Percentiles rank a stretch among this genome's conserved stretches.
These are phyloP conservation scores for Maconellicoccus hirsutus DNA, from an alignment of 1,140 invertebrate genomes.

Conservation along the genomic window DNA sequence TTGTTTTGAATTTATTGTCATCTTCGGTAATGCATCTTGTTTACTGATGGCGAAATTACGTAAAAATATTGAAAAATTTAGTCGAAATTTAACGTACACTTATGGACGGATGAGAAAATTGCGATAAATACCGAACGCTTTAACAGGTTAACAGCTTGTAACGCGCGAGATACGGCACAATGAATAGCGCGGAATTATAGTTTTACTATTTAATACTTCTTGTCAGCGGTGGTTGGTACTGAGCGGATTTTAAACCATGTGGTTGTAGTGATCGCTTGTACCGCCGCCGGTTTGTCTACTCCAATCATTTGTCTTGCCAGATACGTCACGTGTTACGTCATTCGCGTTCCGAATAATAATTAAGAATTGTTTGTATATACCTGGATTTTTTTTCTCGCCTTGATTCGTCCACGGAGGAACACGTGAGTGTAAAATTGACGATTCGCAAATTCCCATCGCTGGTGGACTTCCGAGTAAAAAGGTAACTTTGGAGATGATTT, in stretches of 20 bases:
- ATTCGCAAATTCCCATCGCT: too few relatives aligned
- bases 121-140: background rate
- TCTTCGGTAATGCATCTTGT: background rate
- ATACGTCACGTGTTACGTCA: background rate
- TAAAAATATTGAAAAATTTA: background rate
- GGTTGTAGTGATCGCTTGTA: background rate
- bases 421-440: too few relatives aligned
- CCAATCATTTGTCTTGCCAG: conserved; percentile 6
- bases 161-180: conserved; percentile 10
- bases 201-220: background rate
- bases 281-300: background rate
- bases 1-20: conserved; percentile 22
- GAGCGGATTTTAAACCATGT: conserved; percentile 1
- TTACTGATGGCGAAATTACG: background rate
- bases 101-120: background rate
- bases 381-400: too few relatives aligned
- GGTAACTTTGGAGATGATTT: too few relatives aligned
- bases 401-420: too few relatives aligned
- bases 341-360: background rate
- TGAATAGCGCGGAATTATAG: conserved; percentile 13
- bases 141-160: background rate
- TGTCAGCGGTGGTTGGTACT: background rate
- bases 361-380: background rate
- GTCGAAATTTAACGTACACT: background rate
- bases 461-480: too few relatives aligned